These are phyloP conservation scores for Drosophila truncata DNA, from an alignment of 1,140 invertebrate species.

Conservation along the genomic window DNA sequence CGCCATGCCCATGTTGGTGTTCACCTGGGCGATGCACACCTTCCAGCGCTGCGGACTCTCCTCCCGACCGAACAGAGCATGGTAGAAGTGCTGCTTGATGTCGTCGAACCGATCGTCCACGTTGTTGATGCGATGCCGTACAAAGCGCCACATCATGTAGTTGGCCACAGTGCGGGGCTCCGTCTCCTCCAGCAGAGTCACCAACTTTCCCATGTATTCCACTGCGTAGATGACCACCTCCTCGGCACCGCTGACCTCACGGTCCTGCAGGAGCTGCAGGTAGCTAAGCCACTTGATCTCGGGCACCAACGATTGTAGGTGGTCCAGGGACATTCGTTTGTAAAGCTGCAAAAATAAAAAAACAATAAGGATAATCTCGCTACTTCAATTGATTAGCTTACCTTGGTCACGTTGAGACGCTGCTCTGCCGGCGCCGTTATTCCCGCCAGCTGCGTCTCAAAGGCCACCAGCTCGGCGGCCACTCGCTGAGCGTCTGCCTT, in stretches of 20 bases:
- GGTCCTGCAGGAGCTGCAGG: constrained; percentile 90
- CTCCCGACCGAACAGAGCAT: constrained; percentile 89
- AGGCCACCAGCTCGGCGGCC: constrained; percentile 91
- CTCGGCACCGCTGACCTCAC: constrained; percentile 87
- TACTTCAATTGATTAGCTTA: background rate
- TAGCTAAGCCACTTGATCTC: constrained; percentile 92
- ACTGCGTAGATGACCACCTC: constrained; percentile 85
- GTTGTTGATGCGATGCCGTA: constrained; percentile 94
- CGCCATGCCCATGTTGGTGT: constrained; percentile 97
- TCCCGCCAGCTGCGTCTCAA: constrained; percentile 90
- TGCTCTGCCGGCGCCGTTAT: constrained; percentile 90
- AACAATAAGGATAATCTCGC: background rate
- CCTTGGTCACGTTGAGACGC: constrained; percentile 89
- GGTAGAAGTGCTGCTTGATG: constrained; percentile 90
- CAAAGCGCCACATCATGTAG: constrained; percentile 94
- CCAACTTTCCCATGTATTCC: constrained; percentile 86
- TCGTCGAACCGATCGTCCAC: constrained; percentile 92
- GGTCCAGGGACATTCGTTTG: constrained; percentile 90
- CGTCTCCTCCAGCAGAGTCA: constrained; percentile 85
- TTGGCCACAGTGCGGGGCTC: constrained; percentile 87
- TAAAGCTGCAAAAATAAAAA: constrained; percentile 87
- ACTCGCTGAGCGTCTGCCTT: constrained; percentile 87
- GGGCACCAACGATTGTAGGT: constrained; percentile 89
- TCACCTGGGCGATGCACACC: constrained; percentile 90
- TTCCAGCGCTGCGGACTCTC: constrained; percentile 97